Conservation (phyloP, 64 coral and sea anemone genomes). For the Acropora tenuis region DNA sequence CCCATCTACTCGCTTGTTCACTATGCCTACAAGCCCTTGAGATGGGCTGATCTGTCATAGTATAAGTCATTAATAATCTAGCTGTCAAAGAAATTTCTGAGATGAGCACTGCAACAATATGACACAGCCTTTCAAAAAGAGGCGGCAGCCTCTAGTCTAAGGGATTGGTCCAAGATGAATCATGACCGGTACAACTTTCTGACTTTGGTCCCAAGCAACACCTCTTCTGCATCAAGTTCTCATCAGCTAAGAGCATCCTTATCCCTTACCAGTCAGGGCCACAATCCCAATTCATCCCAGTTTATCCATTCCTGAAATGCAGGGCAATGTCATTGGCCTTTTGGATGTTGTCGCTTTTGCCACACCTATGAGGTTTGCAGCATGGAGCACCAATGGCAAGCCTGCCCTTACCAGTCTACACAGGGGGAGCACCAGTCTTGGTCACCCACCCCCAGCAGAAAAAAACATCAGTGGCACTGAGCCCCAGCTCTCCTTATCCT, state of each 20-base stretch:
- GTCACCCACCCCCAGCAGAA: not conserved
- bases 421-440: not conserved
- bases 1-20: not conserved
- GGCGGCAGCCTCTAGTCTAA: not conserved
- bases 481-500: not conserved
- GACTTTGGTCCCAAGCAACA: not conserved
- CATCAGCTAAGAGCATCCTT: not conserved
- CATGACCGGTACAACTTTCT: not conserved
- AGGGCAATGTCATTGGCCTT: not conserved
- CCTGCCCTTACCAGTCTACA: not conserved
- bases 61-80: not conserved
- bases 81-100: not conserved
- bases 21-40: not conserved
- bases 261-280: not conserved
- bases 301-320: not conserved
- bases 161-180: not conserved
- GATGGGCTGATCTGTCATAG: not conserved
- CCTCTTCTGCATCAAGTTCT: not conserved
- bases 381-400: not conserved
- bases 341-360: not conserved
- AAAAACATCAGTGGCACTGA: not conserved
- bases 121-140: not conserved
- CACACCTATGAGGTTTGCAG: not conserved
- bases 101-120: not conserved
- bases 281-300: not conserved